Percentiles rank a stretch among this genome's conserved stretches.
phyloP scores from a whole-genome alignment of 2,113 vertebrate species.

The Chlamydotis undulata region DNA sequence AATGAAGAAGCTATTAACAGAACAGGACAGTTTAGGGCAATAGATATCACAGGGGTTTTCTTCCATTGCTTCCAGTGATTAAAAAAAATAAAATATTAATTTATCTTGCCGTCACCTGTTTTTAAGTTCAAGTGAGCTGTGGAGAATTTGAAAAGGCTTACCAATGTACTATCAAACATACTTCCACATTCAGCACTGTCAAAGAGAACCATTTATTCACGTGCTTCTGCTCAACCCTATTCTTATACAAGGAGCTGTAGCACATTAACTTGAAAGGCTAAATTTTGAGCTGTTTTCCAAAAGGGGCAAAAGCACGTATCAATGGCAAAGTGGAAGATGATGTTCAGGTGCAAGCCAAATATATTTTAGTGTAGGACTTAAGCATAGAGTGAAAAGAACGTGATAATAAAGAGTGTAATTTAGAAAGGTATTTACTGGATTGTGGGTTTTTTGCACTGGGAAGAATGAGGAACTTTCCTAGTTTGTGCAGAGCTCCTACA shows the following conservation, averaged over 20 bases:
- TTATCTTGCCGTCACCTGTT: not conserved
- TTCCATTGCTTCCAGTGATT: not conserved
- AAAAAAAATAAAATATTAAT: not conserved
- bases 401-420: not conserved
- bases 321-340: not conserved
- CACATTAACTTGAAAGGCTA: not conserved
- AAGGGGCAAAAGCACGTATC: not conserved
- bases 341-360: not conserved
- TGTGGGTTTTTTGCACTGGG: not conserved
- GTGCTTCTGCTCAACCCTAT: not conserved
- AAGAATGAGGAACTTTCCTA: not conserved
- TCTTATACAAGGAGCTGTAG: not conserved
- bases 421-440: not conserved
- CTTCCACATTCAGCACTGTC: not conserved
- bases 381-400: not conserved
- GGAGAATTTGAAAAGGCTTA: not conserved
- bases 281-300: not conserved
- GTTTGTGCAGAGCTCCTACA: not conserved
- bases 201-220: not conserved
- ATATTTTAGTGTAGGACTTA: not conserved
- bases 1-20: not conserved
- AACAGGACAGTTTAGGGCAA: not conserved
- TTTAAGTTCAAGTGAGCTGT: not conserved
- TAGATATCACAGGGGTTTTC: not conserved
- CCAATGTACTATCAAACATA: not conserved